Conservation (phyloP, 2,888 invertebrate species). For the Mythimna albipuncta region DNA sequence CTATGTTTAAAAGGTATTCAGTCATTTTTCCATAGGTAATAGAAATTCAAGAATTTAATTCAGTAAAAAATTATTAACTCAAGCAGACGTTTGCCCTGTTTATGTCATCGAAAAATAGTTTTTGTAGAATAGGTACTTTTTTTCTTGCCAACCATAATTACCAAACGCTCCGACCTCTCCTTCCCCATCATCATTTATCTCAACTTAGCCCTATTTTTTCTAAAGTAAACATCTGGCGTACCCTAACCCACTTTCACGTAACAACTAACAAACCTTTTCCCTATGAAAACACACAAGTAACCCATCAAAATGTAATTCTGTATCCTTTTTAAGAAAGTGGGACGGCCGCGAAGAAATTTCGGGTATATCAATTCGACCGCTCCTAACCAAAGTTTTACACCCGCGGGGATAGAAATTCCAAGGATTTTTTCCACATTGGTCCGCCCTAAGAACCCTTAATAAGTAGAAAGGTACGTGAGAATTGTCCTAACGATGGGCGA, state of each 20-base stretch:
- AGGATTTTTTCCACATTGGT: slow-evolving; percentile 47
- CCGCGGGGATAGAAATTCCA: slow-evolving; percentile 51
- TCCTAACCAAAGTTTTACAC: slow-evolving; percentile 52
- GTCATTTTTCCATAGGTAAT: too few species aligned
- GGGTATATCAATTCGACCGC: slow-evolving; percentile 54
- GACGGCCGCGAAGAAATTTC: slow-evolving; percentile 34
- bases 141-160: not conserved
- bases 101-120: too few species aligned
- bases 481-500: slow-evolving; percentile 54
- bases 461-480: slow-evolving; percentile 64
- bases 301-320: slow-evolving; percentile 48
- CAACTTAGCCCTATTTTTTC: not conserved
- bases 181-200: not conserved
- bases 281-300: slow-evolving; percentile 27
- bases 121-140: too few species aligned
- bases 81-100: too few species aligned
- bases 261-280: slow-evolving; percentile 27
- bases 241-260: slow-evolving; percentile 14
- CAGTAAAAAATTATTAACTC: too few species aligned
- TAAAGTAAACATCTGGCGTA: slow-evolving; percentile 41
- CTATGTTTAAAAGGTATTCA: too few species aligned
- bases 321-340: slow-evolving; percentile 47
- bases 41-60: too few species aligned
- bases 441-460: slow-evolving; percentile 54
- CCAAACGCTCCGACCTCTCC: not conserved